Evolutionary conservation across 2,888 invertebrate genomes (phyloP), one percentile per base, ranked within the genome.

Genomic region (Gryllus longicercus): DNA sequence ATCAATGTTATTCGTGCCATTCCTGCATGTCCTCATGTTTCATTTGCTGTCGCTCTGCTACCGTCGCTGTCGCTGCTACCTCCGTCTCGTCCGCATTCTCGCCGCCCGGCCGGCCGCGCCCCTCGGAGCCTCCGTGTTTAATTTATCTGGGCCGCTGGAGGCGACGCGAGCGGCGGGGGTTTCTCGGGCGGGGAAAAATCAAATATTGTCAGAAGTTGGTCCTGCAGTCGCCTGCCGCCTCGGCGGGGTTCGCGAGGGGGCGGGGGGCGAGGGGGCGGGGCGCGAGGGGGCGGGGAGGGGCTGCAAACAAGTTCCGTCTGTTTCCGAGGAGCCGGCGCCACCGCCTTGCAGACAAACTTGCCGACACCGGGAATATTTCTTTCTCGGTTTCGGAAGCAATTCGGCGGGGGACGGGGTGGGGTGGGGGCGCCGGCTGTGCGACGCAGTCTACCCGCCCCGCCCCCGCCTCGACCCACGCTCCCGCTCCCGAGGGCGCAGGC

Each of bases 181-280:
- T 63, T 5, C 16, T 14, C 16, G 16, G 63, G n/a, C 63, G 63
- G 63, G 63, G 16, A 63, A 63, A 63, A 63, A 63, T 63, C 63
- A 63, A 63, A 63, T 63, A 63, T 63, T 63, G 63, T 63, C n/a
- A 63, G 63, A 63, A 63, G 63, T 63, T 63, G 63, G 63, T 63
- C 63, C 63, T 63, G 63, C n/a, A 63, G 63, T 14, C 14, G 63
- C 4, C 63, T 14, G 63, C 63, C 14, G 63, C n/a, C n/a, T 2
- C 63, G 11, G 10, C n/a, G 63, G 63, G 4, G 51, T 1, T 14
- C 51, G 51, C 2, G 63, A 1, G n/a, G 63, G 12, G 5, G 38
- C n/a, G 11, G 63, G 8, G n/a, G 11, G 14, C 16, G 14, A 0
- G n/a, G 63, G n/a, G 14, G 63, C 63, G 63, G 16, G 63, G n/a